These are phyloP conservation scores for Cacoxenus indagator DNA, from an alignment of 2,888 invertebrate species.

Conservation along the genomic window DNA sequence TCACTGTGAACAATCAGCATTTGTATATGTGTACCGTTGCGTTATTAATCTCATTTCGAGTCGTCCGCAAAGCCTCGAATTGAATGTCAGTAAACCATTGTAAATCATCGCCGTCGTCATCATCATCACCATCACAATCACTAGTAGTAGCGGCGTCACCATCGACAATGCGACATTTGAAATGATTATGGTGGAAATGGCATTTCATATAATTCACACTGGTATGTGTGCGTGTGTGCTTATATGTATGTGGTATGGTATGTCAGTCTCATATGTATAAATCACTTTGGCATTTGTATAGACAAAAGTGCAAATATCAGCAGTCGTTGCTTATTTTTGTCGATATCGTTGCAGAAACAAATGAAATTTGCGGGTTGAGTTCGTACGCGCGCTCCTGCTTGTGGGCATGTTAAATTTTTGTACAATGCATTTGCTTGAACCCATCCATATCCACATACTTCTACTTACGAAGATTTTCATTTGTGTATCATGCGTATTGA, in stretches of 20 bases:
- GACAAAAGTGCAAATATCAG: constrained; percentile 40
- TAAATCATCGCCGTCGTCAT: neutral
- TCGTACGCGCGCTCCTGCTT: no score
- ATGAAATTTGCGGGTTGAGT: no score
- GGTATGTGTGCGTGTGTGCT: constrained; percentile 10
- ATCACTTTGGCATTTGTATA: constrained; percentile 42
- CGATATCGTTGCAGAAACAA: no score
- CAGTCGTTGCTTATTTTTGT: no score
- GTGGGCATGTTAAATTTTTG: no score
- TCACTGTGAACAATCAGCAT: neutral
- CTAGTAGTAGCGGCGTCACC: neutral
- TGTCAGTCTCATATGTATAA: constrained; percentile 26
- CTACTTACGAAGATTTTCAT: no score
- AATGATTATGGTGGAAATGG: neutral
- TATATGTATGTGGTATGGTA: neutral
- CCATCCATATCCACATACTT: no score
- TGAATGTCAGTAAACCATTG: no score
- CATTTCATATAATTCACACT: neutral
- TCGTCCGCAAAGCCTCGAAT: neutral
- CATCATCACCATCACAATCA: neutral
- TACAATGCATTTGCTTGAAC: no score
- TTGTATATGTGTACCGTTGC: neutral
- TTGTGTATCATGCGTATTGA: no score
- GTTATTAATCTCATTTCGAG: constrained; percentile 17
- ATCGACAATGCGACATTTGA: neutral